Percentiles rank a stretch among this genome's conserved stretches.
These are phyloP conservation scores for Leptoclinus maculatus DNA, from an alignment of 2,797 vertebrate species.

Conservation along the genomic window DNA sequence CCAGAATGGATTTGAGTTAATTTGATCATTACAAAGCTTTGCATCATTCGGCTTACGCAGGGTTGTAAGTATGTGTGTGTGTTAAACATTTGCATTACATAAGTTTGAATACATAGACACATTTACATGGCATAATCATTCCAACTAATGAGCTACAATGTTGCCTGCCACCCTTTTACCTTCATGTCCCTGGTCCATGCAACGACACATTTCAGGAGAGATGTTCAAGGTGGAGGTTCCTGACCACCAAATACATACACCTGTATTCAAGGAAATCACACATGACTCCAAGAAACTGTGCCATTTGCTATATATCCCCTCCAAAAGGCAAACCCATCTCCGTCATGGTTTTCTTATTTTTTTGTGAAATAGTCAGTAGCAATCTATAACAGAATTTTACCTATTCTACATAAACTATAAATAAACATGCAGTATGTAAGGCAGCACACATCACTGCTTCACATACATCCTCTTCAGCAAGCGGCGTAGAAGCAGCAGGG, in stretches of 20 bases:
- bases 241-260: no score
- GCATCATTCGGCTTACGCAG: conserved; percentile 8
- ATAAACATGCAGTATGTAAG: not conserved
- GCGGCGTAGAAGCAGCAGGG: no score
- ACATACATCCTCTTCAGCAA: not conserved
- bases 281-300: not conserved
- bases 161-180: not conserved
- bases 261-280: not conserved
- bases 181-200: not conserved
- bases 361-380: not conserved
- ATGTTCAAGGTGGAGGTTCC: no score
- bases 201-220: not conserved
- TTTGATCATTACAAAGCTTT: conserved; percentile 24
- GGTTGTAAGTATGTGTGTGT: conserved; percentile 5
- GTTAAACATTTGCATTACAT: not conserved
- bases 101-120: not conserved
- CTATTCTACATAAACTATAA: not conserved
- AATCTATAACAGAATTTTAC: not conserved
- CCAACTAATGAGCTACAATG: not conserved
- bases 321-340: not conserved
- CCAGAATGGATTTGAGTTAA: conserved; percentile 13
- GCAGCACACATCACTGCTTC: not conserved
- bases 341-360: not conserved
- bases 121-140: not conserved
- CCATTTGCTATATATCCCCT: not conserved